Conservation (phyloP, 2,888 invertebrate genomes). For the Chrysina gloriosa region DNA sequence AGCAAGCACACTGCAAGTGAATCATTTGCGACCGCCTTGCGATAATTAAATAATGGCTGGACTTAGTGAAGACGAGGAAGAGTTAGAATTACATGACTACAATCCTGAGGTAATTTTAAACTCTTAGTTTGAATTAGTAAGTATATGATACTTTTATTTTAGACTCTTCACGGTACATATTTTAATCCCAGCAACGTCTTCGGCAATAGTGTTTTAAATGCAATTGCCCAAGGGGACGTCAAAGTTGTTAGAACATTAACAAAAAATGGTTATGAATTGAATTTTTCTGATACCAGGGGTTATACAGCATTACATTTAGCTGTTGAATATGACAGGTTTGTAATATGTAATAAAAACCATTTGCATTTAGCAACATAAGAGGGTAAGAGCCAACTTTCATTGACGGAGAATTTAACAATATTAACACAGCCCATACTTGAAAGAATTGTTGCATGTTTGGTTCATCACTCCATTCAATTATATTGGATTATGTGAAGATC, state of each 20-base stretch:
- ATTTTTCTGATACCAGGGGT: constrained; percentile 14
- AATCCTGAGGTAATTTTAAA: constrained; percentile 19
- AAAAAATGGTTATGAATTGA: constrained; percentile 16
- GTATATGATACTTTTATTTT: not conserved
- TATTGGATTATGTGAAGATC: too few species aligned
- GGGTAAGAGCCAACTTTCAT: too few species aligned
- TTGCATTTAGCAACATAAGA: not conserved
- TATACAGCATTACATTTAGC: constrained; percentile 26
- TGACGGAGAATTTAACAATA: too few species aligned
- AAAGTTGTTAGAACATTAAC: not conserved
- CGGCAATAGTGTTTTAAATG: not conserved
- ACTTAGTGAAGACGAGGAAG: constrained; percentile 12
- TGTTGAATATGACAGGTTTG: constrained; percentile 17
- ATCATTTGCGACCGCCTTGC: too few species aligned
- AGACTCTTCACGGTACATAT: constrained; percentile 10
- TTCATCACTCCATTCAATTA: too few species aligned
- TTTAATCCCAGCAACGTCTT: constrained; percentile 7
- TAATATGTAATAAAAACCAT: not conserved
- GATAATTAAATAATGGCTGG: constrained; percentile 13
- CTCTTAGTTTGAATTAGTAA: not conserved
- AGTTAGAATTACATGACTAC: constrained; percentile 11
- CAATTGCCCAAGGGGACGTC: not conserved
- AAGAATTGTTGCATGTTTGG: not conserved
- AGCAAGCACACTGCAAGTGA: too few species aligned
- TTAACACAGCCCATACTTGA: not conserved